Evolutionary conservation across 1,140 invertebrate genomes (phyloP), one percentile per base, ranked within the genome.

Genomic region (Brachionus calyciflorus): DNA sequence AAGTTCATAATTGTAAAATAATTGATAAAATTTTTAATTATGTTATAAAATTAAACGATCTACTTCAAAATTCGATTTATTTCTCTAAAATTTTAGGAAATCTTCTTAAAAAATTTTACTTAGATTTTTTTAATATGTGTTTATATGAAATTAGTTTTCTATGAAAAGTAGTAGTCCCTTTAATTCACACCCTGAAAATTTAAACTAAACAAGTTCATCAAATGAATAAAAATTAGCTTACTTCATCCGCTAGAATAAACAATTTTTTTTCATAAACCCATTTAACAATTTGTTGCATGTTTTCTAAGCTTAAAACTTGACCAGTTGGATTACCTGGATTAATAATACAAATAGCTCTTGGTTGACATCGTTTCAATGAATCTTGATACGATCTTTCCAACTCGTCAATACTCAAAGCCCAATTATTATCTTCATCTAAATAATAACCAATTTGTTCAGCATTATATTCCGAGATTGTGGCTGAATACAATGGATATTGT

Each of bases 241-340:
- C 94, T 86, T 99, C 96, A 86, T 99, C 96, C 48, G 96, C 95
- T 79, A 99, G 85, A 3, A 99, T 82, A 81, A 96, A 91, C 3
- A 99, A 84, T 30, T 90, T 89, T 80, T 94, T 89, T 79, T 91
- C 88, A 68, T 95, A 87, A 0, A 96, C 95, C 84, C 99, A 99
- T 81, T 91, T 91, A 53, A 99, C 92, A 63, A 99, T 90, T 60
- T 91, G 88, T 82, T 93, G 89, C 80, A 99, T 98, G 84, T 98
- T 99, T 63, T 91, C 82, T 77, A 89, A 88, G 0, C 91, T 89
- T 6, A 99, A 85, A 6, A 99, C 96, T 86, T 93, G 90, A 53
- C 88, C 96, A 14, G 96, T 99, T 3, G 96, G 96, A 86, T 99
- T 99, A 40, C 96, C 96, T 2, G 96, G 96, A 87, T 99, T 99